Base-by-base conservation (phyloP, 2,113 vertebrate species). In the Rhineura floridana region DNA sequence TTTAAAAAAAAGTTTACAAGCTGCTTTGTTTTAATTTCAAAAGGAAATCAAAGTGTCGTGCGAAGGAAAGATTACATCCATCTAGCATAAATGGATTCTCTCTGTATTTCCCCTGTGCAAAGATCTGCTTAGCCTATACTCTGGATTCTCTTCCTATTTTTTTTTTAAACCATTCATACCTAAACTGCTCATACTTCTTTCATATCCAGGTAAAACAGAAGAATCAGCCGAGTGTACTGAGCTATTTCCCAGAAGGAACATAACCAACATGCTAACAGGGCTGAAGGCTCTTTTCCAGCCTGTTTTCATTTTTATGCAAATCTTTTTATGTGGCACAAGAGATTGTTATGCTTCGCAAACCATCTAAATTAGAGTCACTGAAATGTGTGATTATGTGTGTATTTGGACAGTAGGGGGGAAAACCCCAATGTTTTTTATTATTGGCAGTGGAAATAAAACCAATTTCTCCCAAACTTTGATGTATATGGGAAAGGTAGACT, bases 281-380 rank as follows among this genome's bases (percentile, higher is more conserved):
- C 9, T 72, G 4, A 1, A 78, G 42, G 0, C 4, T 19, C 59
- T 84, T 91, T 87, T 75, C 0, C 50, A 77, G 0, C 3, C 42
- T 28, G 2, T 76, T 91, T 93, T 91, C 1, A 76, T 82, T 89
- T 91, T 84, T 70, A 90, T 44, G n/a, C 39, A 91, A 93, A 86
- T 87, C 8, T 77, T 87, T n/a, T 23, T 70, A 36, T 87, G 46
- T 30, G 30, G 7, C 80, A 89, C 75, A 3, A 76, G 59, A 48
- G 65, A 91, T 83, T 33, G 19, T 75, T 88, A 50, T 48, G 42
- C 25, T 65, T 62, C 67, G 84, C 21, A 91, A 91, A 48, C 0
- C 6, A 30, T 81, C 69, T 86, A 55, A 93, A 91, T 39, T 85
- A 90, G 25, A 81, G 8, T 1, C 87, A 82, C 28, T 88, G 44